phyloP scores from a whole-genome alignment of 2,113 vertebrate genomes.

The Polypterus senegalus region DNA sequence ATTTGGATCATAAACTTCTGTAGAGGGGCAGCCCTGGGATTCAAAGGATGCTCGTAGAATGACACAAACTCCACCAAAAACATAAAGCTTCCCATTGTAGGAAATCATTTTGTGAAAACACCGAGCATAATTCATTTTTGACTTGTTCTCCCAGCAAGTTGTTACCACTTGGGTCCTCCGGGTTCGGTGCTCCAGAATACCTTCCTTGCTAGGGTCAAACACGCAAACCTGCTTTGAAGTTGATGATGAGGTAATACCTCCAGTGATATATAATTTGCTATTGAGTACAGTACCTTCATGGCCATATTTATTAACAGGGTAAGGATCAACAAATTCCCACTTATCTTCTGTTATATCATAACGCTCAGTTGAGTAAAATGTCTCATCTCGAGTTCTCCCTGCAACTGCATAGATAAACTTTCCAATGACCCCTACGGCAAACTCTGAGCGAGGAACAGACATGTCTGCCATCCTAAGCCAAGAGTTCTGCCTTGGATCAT shows the following conservation, averaged over 20 bases:
- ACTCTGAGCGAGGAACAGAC: conserved; percentile 94
- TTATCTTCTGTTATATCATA: conserved; percentile 93
- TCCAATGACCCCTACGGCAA: conserved; percentile 92
- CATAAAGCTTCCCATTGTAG: conserved; percentile 93
- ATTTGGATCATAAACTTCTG: conserved; percentile 91
- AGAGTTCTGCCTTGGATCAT: conserved; percentile 90
- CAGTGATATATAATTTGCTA: conserved; percentile 89
- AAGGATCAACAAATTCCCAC: conserved; percentile 96
- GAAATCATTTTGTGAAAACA: conserved; percentile 99
- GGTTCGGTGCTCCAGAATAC: conserved; percentile 68
- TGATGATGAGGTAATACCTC: conserved; percentile 95
- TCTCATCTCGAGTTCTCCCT: conserved; percentile 91
- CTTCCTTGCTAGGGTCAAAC: conserved; percentile 90
- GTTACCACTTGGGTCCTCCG: conserved; percentile 72
- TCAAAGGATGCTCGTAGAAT: conserved; percentile 94
- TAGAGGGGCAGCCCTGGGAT: conserved; percentile 95
- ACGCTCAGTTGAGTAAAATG: conserved; percentile 92
- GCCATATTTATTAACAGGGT: conserved; percentile 94
- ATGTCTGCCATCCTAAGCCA: conserved; percentile 97
- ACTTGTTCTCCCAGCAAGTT: conserved; percentile 97
- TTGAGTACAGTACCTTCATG: conserved; percentile 91
- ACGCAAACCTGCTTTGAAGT: conserved; percentile 97
- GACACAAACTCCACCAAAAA: conserved; percentile 94
- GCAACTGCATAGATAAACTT: conserved; percentile 92
- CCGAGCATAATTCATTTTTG: conserved; percentile 98